Base-by-base conservation (phyloP, 2,113 vertebrate species). In the Pogonocichla stellata region DNA sequence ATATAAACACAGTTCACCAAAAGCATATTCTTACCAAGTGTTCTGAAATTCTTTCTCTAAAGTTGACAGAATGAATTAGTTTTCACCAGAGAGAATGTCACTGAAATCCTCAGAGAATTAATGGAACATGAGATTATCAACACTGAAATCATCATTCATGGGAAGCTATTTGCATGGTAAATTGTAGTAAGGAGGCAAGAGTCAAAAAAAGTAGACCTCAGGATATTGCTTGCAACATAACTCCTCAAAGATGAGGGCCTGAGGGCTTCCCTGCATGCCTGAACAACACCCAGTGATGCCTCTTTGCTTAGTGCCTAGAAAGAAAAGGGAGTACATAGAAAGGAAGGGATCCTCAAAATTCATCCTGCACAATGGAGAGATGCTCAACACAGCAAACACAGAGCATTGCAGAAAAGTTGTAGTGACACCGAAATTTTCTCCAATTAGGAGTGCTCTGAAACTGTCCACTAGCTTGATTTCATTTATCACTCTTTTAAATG, bases 261-360 rank as follows among this genome's bases (percentile, higher is more conserved):
- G 61, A 48, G 34, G 56, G 48, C 34, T 65, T 47, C 11, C 8
- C 22, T 72, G 34, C 13, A 25, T 1, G 23, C 28, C 42, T 53
- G 50, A 54, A 34, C 56, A 62, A 4, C 23, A 74, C 5, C 19
- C 53, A 43, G 23, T 4, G 24, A 47, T 25, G 25, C 26, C 12
- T 36, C 28, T 31, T 14, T 42, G 42, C 11, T 22, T 0, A 29
- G 34, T 0, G 33, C 12, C 11, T 3, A 3, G 5, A 85, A 47
- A 64, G 14, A 84, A 84, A 47, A 83, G 33, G 36, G 33, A 74
- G 19, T 5, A 8, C 16, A 11, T 2, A 7, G 31, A 66, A 45
- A 51, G 10, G 56, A 69, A 8, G 0, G 22, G 14, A 67, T 22
- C 48, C 33, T 29, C 23, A 24, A 29, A 73, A 34, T 36, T 40